These are phyloP conservation scores for Ophion slaviceki DNA, from an alignment of 2,888 invertebrate species.

Conservation along the genomic window DNA sequence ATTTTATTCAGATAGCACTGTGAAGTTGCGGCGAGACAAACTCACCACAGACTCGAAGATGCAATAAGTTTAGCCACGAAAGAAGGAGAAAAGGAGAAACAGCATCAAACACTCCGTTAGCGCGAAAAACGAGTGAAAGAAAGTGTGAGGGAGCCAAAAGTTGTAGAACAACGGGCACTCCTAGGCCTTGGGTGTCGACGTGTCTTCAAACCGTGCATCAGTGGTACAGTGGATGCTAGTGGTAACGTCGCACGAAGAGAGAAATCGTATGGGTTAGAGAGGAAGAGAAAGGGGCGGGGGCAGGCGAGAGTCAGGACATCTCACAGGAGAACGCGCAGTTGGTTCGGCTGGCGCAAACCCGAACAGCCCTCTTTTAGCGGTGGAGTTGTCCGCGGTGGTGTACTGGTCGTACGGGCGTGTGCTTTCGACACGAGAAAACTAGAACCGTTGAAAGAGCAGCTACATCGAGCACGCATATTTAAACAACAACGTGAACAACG, in stretches of 20 bases:
- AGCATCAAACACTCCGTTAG: not conserved
- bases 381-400: constrained; percentile 38
- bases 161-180: constrained; percentile 63
- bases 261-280: not conserved
- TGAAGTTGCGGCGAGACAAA: not conserved
- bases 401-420: not conserved
- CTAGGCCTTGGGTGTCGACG: constrained; percentile 64
- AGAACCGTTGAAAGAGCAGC: not conserved
- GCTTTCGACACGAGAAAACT: constrained; percentile 17
- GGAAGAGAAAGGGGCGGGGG: not conserved
- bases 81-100: constrained; percentile 19
- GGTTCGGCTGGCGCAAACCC: constrained; percentile 39
- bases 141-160: constrained; percentile 21
- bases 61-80: not conserved
- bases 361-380: constrained; percentile 41
- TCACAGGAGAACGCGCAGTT: constrained; percentile 47
- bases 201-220: constrained; percentile 50
- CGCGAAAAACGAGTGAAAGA: not conserved
- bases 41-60: too few species aligned
- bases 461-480: not conserved
- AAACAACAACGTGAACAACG: not conserved
- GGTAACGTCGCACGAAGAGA: constrained; percentile 53
- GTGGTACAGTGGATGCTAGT: constrained; percentile 61
- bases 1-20: too few species aligned
- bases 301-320: constrained; percentile 24